Conservation (phyloP, 2,797 vertebrate genomes). For the Phrynocephalus vlangalii region DNA sequence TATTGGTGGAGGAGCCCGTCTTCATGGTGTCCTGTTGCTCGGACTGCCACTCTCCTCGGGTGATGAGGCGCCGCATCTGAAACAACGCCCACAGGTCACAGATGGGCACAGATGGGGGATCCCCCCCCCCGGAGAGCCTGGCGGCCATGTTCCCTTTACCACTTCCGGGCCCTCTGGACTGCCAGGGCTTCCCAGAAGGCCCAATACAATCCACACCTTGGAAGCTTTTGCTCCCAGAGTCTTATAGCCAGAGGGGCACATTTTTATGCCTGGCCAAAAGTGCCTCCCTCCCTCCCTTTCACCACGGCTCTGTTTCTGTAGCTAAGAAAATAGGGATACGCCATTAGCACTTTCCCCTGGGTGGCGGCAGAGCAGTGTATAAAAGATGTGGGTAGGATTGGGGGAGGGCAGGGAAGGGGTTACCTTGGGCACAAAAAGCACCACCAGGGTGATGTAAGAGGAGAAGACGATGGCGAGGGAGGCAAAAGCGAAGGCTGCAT, state of each 20-base stretch:
- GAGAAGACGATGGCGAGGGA: conserved; percentile 94
- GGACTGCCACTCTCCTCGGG: conserved; percentile 95
- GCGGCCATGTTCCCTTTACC: neutral
- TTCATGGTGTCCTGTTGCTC: conserved; percentile 98
- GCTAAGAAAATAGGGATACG: neutral
- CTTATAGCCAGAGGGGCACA: neutral
- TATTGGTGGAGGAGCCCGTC: conserved; percentile 95
- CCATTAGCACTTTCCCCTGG: neutral
- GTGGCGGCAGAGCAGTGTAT: neutral
- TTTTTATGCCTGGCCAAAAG: too few species aligned
- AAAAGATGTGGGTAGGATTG: neutral
- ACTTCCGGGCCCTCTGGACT: neutral
- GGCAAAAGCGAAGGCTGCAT: conserved; percentile 94
- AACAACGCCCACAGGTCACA: neutral
- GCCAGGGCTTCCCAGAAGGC: neutral
- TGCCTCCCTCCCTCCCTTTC: neutral
- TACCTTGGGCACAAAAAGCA: conserved; percentile 95
- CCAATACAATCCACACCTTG: too few species aligned
- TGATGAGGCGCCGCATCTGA: conserved; percentile 94
- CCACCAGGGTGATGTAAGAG: conserved; percentile 95
- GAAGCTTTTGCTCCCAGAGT: too few species aligned
- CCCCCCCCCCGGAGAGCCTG: too few species aligned
- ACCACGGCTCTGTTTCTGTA: neutral
- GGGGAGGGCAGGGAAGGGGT: too few species aligned
- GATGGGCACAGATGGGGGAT: too few species aligned